Conservation (phyloP, 1,140 invertebrate genomes). For the Eumaeus atala region DNA sequence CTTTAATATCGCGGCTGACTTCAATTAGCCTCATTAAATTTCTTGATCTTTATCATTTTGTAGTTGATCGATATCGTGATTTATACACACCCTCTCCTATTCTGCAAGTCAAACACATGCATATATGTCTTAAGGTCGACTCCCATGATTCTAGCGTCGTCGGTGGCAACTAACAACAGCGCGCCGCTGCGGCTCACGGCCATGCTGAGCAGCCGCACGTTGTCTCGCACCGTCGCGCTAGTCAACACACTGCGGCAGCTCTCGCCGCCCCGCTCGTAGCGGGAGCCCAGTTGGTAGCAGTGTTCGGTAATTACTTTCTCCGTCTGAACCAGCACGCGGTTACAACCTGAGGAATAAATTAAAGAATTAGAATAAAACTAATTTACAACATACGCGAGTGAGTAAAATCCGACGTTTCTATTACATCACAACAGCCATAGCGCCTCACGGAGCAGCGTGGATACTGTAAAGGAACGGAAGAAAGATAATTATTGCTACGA, state of each 20-base stretch:
- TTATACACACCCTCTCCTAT: slow-evolving; percentile 54
- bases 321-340: slow-evolving; percentile 53
- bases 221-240: slow-evolving; percentile 36
- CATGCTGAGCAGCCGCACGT: slow-evolving; percentile 42
- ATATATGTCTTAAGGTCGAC: slow-evolving; percentile 51
- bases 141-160: slow-evolving; percentile 52
- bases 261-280: slow-evolving; percentile 30
- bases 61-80: too few relatives aligned
- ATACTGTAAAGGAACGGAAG: too few relatives aligned
- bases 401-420: too few relatives aligned
- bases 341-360: slow-evolving; percentile 40
- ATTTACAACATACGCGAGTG: too few relatives aligned
- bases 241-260: slow-evolving; percentile 30
- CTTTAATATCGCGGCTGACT: too few relatives aligned
- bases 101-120: slow-evolving; percentile 49
- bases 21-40: too few relatives aligned
- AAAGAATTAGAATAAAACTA: too few relatives aligned
- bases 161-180: slow-evolving; percentile 51
- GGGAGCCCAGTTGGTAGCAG: slow-evolving; percentile 32
- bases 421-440: too few relatives aligned
- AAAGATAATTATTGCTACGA: too few relatives aligned
- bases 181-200: slow-evolving; percentile 55
- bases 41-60: too few relatives aligned
- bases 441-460: too few relatives aligned
- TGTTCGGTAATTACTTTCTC: slow-evolving; percentile 43